Conservation (phyloP, 2,888 invertebrate genomes). For the Drosophila aldrichi region DNA sequence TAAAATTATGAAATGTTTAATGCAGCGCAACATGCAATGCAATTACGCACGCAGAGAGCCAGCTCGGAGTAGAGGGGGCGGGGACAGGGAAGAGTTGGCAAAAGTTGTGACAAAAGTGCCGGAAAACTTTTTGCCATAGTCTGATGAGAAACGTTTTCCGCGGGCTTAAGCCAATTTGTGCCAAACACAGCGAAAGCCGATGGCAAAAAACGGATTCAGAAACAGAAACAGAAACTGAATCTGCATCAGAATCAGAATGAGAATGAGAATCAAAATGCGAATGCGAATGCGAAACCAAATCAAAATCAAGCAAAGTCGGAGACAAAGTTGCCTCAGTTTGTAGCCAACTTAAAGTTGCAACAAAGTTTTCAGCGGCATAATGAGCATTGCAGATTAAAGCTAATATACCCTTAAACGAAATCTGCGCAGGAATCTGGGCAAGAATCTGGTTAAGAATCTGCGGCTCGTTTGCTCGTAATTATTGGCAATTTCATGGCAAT, state of each 20-base stretch:
- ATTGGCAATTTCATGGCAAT: slow-evolving; percentile 83
- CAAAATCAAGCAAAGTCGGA: slow-evolving; percentile 18
- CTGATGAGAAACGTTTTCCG: slow-evolving; percentile 71
- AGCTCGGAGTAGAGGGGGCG: neutral
- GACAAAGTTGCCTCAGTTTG: slow-evolving; percentile 48
- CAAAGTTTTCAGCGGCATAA: slow-evolving; percentile 56
- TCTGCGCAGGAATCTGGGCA: slow-evolving; percentile 6
- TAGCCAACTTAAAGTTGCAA: slow-evolving; percentile 61
- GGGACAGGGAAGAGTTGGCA: slow-evolving; percentile 12
- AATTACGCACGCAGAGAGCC: slow-evolving; percentile 57
- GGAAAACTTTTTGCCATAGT: slow-evolving; percentile 65
- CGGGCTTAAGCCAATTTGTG: slow-evolving; percentile 78
- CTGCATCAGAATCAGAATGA: slow-evolving; percentile 11
- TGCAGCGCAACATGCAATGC: slow-evolving; percentile 77
- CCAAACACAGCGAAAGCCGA: slow-evolving; percentile 57
- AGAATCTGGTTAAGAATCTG: slow-evolving; percentile 23
- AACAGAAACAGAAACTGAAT: slow-evolving; percentile 13
- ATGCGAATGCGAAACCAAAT: slow-evolving; percentile 1
- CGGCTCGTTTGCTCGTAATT: slow-evolving; percentile 69
- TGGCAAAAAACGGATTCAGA: slow-evolving; percentile 16
- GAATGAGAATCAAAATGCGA: neutral
- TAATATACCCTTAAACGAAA: neutral
- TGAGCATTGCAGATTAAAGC: slow-evolving; percentile 46
- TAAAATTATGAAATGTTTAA: slow-evolving; percentile 74
- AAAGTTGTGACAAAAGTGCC: slow-evolving; percentile 70